A percentile compares a stretch with the other conserved stretches of the same genome.
phyloP scores from a whole-genome alignment of 2,797 vertebrate species.

The Pogoniulus pusillus region DNA sequence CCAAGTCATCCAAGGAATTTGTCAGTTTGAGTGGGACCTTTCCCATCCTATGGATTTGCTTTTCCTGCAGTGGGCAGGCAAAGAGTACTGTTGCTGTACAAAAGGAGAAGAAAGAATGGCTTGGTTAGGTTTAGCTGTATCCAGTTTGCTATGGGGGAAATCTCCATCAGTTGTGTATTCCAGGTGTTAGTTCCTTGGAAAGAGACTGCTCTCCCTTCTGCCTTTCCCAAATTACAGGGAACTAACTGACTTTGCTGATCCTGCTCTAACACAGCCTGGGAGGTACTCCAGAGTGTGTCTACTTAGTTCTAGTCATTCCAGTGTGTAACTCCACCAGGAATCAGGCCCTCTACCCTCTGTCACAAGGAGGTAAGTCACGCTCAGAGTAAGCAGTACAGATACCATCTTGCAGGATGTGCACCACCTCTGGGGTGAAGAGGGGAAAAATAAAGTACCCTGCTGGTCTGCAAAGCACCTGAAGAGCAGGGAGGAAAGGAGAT shows the following conservation, averaged over 20 bases:
- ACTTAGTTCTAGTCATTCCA: neutral
- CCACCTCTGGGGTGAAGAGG: neutral
- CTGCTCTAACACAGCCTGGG: neutral
- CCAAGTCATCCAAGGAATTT: neutral
- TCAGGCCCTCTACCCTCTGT: neutral
- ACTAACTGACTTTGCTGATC: neutral
- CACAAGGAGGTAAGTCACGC: neutral
- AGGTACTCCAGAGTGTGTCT: neutral
- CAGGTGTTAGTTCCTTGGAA: neutral
- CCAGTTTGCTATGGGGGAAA: neutral
- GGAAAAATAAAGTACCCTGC: neutral
- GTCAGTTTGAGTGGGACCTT: neutral
- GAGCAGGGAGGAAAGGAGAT: neutral
- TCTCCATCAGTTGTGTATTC: neutral
- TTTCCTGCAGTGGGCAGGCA: neutral
- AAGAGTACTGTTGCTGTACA: neutral
- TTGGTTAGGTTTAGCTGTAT: neutral
- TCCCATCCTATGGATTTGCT: slow-evolving; percentile 16
- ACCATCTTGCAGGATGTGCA: neutral
- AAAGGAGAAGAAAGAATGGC: neutral
- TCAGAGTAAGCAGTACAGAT: neutral
- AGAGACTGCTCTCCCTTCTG: neutral
- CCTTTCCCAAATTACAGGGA: neutral
- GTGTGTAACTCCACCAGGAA: neutral
- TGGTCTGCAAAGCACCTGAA: neutral